A percentile compares a stretch with the other conserved stretches of the same genome.
Evolutionary conservation across 2,113 vertebrate species (phyloP).

Genomic region (Micronycteris hirsuta): DNA sequence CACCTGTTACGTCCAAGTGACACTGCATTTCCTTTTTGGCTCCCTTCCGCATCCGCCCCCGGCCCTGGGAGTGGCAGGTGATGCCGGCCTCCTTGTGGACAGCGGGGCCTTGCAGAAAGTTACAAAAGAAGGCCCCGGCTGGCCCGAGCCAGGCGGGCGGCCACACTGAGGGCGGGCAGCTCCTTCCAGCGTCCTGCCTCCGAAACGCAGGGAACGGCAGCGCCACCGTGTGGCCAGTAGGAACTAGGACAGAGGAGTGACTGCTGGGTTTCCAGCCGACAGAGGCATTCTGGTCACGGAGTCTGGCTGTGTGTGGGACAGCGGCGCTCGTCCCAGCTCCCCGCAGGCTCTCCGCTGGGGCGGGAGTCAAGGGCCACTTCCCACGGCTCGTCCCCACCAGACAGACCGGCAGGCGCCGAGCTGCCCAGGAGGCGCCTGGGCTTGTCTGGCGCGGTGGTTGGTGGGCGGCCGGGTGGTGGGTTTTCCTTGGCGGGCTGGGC

Average conservation of each 20-base stretch:
- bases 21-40: neutral
- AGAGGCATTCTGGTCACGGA: neutral
- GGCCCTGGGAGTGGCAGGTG: too few species aligned
- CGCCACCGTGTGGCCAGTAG: rapidly evolving
- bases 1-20: too few species aligned
- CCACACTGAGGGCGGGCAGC: neutral
- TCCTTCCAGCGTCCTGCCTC: neutral
- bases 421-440: too few species aligned
- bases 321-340: neutral
- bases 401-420: neutral
- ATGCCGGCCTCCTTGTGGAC: neutral
- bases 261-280: neutral
- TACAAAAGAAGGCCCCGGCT: neutral
- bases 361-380: neutral
- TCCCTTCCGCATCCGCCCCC: neutral
- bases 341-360: too few species aligned
- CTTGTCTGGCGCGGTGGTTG: too few species aligned
- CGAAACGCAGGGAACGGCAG: neutral
- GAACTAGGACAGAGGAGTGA: neutral
- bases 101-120: neutral
- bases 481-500: too few species aligned
- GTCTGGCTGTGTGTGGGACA: too few species aligned
- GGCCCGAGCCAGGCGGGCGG: neutral
- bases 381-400: neutral
- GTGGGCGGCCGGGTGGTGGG: too few species aligned